A percentile compares a stretch with the other conserved stretches of the same genome.
These are phyloP conservation scores for Cotesia glomerata DNA, from an alignment of 1,140 invertebrate species.

Conservation along the genomic window DNA sequence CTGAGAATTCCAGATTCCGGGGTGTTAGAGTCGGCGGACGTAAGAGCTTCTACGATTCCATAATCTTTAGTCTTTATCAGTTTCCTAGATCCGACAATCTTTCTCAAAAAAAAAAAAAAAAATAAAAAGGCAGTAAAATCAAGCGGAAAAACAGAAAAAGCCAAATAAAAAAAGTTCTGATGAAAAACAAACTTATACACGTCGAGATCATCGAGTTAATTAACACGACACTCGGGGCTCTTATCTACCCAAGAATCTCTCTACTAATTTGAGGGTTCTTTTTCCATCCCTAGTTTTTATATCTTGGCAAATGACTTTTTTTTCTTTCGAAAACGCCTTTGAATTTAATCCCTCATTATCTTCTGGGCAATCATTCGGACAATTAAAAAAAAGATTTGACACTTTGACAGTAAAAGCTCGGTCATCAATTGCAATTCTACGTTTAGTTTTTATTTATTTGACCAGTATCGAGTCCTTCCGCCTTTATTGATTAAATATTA, in stretches of 20 bases:
- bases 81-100: slow-evolving; percentile 1
- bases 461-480: no score
- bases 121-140: not conserved
- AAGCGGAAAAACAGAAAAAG: not conserved
- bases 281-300: not conserved
- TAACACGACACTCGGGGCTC: slow-evolving; percentile 1
- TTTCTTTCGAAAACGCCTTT: not conserved
- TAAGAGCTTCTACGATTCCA: not conserved
- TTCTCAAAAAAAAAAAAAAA: not conserved
- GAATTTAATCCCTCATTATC: no score
- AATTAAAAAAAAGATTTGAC: no score
- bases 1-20: not conserved
- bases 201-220: not conserved
- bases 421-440: no score
- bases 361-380: no score
- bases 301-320: not conserved
- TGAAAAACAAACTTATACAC: not conserved
- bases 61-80: slow-evolving; percentile 2
- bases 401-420: no score
- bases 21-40: not conserved
- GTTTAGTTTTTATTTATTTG: no score
- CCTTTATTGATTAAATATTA: no score
- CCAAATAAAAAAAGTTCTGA: not conserved
- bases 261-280: not conserved
- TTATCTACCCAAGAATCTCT: not conserved